phyloP scores from a whole-genome alignment of 1,140 invertebrate genomes.

The Dinoponera quadriceps region DNA sequence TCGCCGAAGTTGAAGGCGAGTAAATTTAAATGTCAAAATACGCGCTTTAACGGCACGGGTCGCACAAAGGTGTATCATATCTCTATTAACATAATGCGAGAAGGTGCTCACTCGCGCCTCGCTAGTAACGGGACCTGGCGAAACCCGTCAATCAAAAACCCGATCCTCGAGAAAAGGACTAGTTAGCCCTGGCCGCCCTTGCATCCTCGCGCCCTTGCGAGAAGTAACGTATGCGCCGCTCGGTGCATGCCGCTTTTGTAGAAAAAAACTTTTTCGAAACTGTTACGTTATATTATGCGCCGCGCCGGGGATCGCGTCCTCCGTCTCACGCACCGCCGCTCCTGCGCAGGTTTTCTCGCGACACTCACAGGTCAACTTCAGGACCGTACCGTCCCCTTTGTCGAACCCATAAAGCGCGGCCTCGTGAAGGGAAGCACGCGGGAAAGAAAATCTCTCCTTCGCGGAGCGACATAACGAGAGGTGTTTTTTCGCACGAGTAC shows the following conservation, averaged over 20 bases:
- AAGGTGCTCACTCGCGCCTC: conserved; percentile 66
- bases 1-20: conserved; percentile 60
- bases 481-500: neutral
- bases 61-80: conserved; percentile 82
- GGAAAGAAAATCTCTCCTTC: neutral
- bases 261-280: conserved; percentile 29
- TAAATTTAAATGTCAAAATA: conserved; percentile 85
- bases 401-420: neutral
- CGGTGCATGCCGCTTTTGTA: conserved; percentile 75
- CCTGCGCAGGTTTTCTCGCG: conserved; percentile 46
- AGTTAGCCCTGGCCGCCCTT: conserved; percentile 62
- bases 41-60: conserved; percentile 73
- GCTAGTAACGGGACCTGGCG: conserved; percentile 52
- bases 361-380: conserved; percentile 49
- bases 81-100: conserved; percentile 83
- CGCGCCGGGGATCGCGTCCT: conserved; percentile 12
- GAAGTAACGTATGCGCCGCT: conserved; percentile 68
- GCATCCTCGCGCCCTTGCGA: conserved; percentile 43
- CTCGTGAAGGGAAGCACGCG: neutral
- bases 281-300: conserved; percentile 42
- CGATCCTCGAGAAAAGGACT: conserved; percentile 79
- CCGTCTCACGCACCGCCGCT: conserved; percentile 46
- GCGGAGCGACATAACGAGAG: neutral
- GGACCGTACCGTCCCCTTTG: conserved; percentile 33
- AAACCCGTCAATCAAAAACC: conserved; percentile 84